Base-by-base conservation (phyloP, 2,797 vertebrate species). In the Hippoglossus hippoglossus region DNA sequence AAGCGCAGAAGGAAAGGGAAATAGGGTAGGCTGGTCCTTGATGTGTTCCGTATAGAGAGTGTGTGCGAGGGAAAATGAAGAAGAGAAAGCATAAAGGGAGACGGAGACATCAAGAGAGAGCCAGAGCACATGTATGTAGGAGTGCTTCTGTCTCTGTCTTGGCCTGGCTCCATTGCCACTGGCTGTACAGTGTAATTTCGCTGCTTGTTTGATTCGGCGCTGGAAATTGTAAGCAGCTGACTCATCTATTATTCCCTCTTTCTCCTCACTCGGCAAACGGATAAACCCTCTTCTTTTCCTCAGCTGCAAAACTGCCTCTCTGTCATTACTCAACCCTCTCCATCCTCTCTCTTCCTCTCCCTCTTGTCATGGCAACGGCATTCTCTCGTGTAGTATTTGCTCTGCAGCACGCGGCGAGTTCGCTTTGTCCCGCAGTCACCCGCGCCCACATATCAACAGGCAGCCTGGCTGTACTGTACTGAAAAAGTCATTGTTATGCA, bases 391-490 rank as follows among this genome's bases (percentile, higher is more conserved):
- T 88, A 86, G 88, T 91, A 88, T 89, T 93, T 85, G 78, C 89
- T 89, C 77, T 69, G 82, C 84, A 83, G 86, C 90, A 77, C 87
- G 77, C 81, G 75, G 80, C 82, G 70, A 76, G 87, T 87, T 91
- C 76, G 75, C 90, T 89, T 91, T 91, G 92, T 92, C 90, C 91
- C 79, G 49, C 87, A 90, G 86, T 91, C 89, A 89, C 91, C 88
- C 88, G 71, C 92, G 88, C 92, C 91, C 92, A 93, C 92, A 91
- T 91, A 91, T 92, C 89, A 92, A 91, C 92, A 92, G 86, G 90
- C 91, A 85, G 87, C 77, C 90, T 60, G 75, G 88, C 84, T 31
- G 63, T 46, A 56, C 85, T 88, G 84, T 82, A 78, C 85, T 74
- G 86, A 80, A 81, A 49, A 88, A 91, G 75, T 91, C 78, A 89